A percentile compares a stretch with the other conserved stretches of the same genome.
phyloP scores from a whole-genome alignment of 2,113 vertebrate species.

The Candoia aspera region DNA sequence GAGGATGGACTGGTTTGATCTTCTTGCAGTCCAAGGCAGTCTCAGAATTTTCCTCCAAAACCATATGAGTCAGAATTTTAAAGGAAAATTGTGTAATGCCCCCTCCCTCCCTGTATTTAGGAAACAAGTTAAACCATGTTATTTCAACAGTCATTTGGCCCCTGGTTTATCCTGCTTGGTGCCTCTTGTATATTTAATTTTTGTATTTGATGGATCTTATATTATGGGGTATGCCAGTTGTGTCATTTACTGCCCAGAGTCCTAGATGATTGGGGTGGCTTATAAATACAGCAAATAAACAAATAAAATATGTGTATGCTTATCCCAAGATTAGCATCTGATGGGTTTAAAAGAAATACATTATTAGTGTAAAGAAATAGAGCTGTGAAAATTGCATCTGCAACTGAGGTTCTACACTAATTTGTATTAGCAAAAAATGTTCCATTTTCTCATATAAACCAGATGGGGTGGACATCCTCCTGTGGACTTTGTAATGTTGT shows the following conservation, averaged over 20 bases:
- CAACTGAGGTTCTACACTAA: neutral
- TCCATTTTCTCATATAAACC: too few relatives aligned
- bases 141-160: neutral
- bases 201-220: neutral
- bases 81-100: neutral
- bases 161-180: neutral
- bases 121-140: neutral
- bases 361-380: constrained; percentile 34
- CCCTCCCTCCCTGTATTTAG: neutral
- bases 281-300: too few relatives aligned
- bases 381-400: constrained; percentile 22
- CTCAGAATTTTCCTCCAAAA: too few relatives aligned
- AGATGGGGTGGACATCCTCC: too few relatives aligned
- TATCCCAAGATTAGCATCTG: neutral
- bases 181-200: neutral
- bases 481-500: too few relatives aligned
- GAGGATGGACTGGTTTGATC: too few relatives aligned
- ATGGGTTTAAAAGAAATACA: constrained; percentile 23
- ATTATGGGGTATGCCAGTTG: neutral
- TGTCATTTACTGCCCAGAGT: neutral
- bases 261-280: too few relatives aligned
- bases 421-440: too few relatives aligned
- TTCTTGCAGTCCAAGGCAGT: too few relatives aligned
- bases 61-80: neutral
- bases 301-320: neutral